Percentiles rank a stretch among this genome's conserved stretches.
Conservation (phyloP, 2,888 invertebrate genomes). For the Cryptus viduatorius region DNA sequence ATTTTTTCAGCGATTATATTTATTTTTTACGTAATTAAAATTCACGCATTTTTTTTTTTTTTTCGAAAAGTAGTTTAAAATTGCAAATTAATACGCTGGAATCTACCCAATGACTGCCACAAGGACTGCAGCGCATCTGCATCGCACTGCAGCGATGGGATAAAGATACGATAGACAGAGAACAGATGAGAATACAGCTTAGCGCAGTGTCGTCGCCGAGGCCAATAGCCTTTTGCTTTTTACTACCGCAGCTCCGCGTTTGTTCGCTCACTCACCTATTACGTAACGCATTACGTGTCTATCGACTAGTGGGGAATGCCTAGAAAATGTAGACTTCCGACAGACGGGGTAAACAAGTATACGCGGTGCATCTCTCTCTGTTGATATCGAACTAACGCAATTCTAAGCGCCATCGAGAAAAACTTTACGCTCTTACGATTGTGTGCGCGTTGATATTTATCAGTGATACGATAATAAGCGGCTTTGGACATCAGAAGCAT, state of each 20-base stretch:
- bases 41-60: too few species aligned
- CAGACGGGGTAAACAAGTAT: constrained; percentile 69
- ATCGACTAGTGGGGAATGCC: constrained; percentile 57
- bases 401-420: background rate
- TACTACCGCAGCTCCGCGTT: constrained; percentile 21
- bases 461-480: background rate
- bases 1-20: too few species aligned
- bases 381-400: background rate
- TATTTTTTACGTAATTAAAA: too few species aligned
- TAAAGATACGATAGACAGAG: constrained; percentile 14
- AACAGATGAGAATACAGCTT: background rate
- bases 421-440: background rate
- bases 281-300: constrained; percentile 71
- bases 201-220: constrained; percentile 58
- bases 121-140: too few species aligned
- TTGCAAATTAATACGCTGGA: too few species aligned
- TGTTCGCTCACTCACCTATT: constrained; percentile 55
- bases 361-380: background rate
- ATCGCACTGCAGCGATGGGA: background rate
- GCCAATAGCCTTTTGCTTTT: constrained; percentile 72
- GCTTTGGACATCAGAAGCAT: background rate
- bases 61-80: too few species aligned
- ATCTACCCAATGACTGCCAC: too few species aligned
- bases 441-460: background rate
- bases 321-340: constrained; percentile 74